Conservation (phyloP, 2,888 invertebrate species). For the Hydrotaea cyrtoneurina region DNA sequence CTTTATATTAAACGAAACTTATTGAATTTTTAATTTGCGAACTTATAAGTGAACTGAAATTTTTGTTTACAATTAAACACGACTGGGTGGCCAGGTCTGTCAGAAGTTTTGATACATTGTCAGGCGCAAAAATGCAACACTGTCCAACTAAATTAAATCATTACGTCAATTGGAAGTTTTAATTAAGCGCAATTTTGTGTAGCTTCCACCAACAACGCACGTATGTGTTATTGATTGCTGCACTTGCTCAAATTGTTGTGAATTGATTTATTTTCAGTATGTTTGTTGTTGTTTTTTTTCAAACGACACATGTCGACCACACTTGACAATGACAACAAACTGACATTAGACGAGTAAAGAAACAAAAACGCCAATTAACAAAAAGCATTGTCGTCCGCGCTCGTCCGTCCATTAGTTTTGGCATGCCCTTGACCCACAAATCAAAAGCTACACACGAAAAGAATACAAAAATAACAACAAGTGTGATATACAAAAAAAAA, state of each 20-base stretch:
- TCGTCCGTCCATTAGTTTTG: slow-evolving; percentile 39
- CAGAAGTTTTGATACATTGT: no score
- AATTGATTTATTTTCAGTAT: slow-evolving; percentile 16
- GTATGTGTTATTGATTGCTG: slow-evolving; percentile 26
- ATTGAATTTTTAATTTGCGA: no score
- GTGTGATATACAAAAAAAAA: slow-evolving; percentile 24
- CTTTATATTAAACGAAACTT: no score
- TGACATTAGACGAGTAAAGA: slow-evolving; percentile 2
- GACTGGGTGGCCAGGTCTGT: no score
- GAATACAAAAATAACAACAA: not conserved
- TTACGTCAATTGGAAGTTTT: no score
- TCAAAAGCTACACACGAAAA: not conserved
- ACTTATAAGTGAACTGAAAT: no score
- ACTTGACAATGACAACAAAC: slow-evolving; percentile 60
- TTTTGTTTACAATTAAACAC: no score
- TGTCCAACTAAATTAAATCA: no score
- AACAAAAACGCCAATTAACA: not conserved
- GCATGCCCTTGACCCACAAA: slow-evolving; percentile 62
- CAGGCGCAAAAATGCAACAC: no score
- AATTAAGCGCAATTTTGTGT: no score
- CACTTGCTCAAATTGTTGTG: slow-evolving; percentile 15
- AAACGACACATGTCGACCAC: slow-evolving; percentile 60
- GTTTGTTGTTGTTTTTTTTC: slow-evolving; percentile 12
- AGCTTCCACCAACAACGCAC: not conserved
- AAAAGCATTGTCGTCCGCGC: not conserved